phyloP scores from a whole-genome alignment of 2,113 vertebrate genomes.

The Ptilonorhynchus violaceus region DNA sequence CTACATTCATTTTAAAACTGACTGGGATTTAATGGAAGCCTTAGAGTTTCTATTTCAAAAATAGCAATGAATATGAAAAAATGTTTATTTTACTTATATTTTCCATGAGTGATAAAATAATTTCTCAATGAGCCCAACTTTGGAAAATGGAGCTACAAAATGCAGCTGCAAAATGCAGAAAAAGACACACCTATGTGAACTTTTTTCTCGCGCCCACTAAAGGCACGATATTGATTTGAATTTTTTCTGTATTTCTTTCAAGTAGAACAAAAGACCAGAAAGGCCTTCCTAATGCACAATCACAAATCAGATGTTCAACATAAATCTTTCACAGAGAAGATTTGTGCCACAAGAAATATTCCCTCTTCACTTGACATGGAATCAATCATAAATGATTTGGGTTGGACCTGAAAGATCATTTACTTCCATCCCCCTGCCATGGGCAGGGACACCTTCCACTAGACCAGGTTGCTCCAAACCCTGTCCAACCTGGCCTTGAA shows the following conservation, averaged over 20 bases:
- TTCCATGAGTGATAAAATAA: not conserved
- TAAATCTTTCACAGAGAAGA: not conserved
- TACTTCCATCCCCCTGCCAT: not conserved
- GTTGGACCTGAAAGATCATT: not conserved
- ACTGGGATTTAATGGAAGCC: not conserved
- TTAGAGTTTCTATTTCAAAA: not conserved
- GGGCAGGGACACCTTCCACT: not conserved
- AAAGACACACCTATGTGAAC: not conserved
- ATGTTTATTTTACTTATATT: not conserved
- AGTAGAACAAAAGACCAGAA: not conserved
- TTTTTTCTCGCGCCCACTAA: not conserved
- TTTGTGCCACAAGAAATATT: not conserved
- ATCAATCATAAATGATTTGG: not conserved
- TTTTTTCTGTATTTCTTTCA: not conserved
- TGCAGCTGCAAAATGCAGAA: not conserved
- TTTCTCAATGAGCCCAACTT: not conserved
- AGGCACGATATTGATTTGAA: not conserved
- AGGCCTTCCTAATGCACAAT: not conserved
- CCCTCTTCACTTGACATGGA: not conserved
- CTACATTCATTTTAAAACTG: not conserved
- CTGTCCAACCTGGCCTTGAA: rapidly evolving
- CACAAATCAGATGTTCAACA: not conserved
- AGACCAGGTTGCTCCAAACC: not conserved
- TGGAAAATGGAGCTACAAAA: not conserved
- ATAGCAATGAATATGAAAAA: not conserved